Evolutionary conservation across 2,888 invertebrate species (phyloP), one percentile per base, ranked within the genome.

Genomic region (Acanthopleura granulata): DNA sequence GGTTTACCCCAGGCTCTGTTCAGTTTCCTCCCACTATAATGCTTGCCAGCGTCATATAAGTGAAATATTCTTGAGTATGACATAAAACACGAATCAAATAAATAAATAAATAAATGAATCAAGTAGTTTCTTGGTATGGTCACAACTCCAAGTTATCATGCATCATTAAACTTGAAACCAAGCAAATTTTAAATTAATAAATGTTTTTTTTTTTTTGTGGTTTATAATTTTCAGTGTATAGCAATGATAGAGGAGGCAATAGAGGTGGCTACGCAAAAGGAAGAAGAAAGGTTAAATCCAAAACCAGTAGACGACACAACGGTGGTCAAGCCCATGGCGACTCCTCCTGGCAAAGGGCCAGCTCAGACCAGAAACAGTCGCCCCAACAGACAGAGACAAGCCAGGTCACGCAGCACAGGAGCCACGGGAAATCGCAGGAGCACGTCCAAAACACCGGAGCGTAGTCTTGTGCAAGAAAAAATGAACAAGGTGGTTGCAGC

Each of bases 201-300:
- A n/a, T 40, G 3, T 40, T 40, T 40, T 40, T 40, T 6, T 40
- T 3, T 40, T 6, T 40, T 6, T 40, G 9, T 40, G 9, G 3
- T 40, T 9, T 40, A 40, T 40, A 40, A 3, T 18, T 57, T 80
- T 25, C 79, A 86, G 86, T 80, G 83, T 22, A 80, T 79, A 69
- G 84, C 85, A 14, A 86, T 85, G 84, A 84, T 85, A 72, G 86
- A 86, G 75, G 86, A 86, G 72, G 80, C 81, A 16, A 72, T 82
- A 72, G 83, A 83, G 62, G 74, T 83, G 14, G 77, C 74, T 1
- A 78, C 79, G 51, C 77, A 79, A 12, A 80, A 78, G 57, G 74
- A 74, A 16, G 76, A 75, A 29, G 76, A 40, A 40, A 49, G 25
- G 40, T 49, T 71, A 27, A 22, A 66, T 6, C 66, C 22, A 6